phyloP scores from a whole-genome alignment of 2,113 vertebrate species.

The Phyllostomus discolor region DNA sequence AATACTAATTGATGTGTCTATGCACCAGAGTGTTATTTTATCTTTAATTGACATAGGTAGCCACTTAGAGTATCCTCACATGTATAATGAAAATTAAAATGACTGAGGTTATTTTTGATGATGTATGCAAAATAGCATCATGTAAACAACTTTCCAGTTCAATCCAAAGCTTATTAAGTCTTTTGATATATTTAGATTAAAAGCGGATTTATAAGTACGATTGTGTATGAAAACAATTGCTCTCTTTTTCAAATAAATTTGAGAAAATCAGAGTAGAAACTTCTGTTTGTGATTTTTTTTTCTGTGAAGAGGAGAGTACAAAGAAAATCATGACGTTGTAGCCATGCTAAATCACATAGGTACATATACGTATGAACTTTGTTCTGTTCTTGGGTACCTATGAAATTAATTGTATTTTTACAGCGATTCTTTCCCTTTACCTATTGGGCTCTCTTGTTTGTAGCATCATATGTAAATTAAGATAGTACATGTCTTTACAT shows the following conservation, averaged over 20 bases:
- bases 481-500: not conserved
- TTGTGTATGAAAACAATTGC: not conserved
- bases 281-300: not conserved
- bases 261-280: not conserved
- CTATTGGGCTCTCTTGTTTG: not conserved
- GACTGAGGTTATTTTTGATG: not conserved
- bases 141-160: not conserved
- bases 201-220: slow-evolving; percentile 36
- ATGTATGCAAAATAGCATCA: not conserved
- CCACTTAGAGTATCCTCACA: not conserved
- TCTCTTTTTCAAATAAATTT: not conserved
- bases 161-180: not conserved
- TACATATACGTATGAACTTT: not conserved
- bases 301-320: not conserved
- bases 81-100: slow-evolving; percentile 15
- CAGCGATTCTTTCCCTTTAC: not conserved
- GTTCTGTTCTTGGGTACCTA: not conserved
- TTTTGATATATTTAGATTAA: slow-evolving; percentile 23
- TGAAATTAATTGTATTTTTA: not conserved
- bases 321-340: not conserved
- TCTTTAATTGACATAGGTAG: not conserved
- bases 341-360: not conserved
- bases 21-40: not conserved
- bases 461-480: not conserved
- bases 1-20: not conserved